Evolutionary conservation across 2,113 vertebrate species (phyloP), one percentile per base, ranked within the genome.

Genomic region (Panthera leo): DNA sequence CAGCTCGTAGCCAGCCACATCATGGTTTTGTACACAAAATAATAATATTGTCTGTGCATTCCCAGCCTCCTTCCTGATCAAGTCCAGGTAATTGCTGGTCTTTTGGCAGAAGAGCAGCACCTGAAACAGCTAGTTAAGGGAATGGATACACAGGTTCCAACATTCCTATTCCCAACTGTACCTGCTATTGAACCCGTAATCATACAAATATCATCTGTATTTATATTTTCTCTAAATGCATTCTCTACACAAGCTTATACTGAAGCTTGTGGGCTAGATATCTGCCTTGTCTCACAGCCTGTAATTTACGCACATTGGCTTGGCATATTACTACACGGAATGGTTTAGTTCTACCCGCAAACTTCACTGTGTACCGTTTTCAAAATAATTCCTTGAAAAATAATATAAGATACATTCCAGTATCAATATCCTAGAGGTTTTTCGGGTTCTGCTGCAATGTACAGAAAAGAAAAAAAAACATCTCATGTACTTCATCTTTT

Each of bases 311-410:
- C 63, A 19, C 88, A 25, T 45, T 83, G 61, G 36, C 65, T 84
- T 42, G 70, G 31, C 61, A 5, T n/a, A 45, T 96, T 79, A 80
- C 75, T 80, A n/a, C 1, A 18, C 15, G n/a, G 73, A 92, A 89
- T 71, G 51, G 63, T 8, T 96, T 90, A 36, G 51, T 51, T 75
- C 21, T 23, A 71, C 42, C 21, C 80, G 88, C 34, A 58, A 73
- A 89, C 85, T 86, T 91, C 29, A 83, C 31, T 92, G 25, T 84
- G 36, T n/a, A 29, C 21, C 45, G 68, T 95, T 96, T 96, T 91
- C 71, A 95, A 93, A 95, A 89, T 23, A 94, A 91, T 91, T 67
- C 25, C 51, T 85, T 92, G 58, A 85, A 94, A 93, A 94, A 75
- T 70, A 75, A 83, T 36, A 29, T 73, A 36, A 95, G 39, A 42